Percentiles rank a stretch among this genome's conserved stretches.
These are phyloP conservation scores for Lucilia sericata DNA, from an alignment of 1,140 invertebrate genomes.

Conservation along the genomic window DNA sequence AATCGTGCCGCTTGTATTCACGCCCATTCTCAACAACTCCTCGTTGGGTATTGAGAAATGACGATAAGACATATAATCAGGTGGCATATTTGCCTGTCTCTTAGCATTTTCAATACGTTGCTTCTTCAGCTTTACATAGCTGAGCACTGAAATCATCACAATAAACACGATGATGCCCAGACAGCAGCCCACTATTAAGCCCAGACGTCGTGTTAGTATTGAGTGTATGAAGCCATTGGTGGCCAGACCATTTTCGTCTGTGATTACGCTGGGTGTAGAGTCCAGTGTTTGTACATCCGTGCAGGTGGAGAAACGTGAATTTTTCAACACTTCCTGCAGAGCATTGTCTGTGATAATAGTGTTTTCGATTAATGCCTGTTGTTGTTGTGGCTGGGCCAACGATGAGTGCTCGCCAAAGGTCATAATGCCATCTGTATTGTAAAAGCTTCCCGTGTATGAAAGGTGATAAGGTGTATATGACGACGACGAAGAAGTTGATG, in stretches of 20 bases:
- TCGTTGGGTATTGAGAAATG: constrained; percentile 74
- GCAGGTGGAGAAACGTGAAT: constrained; percentile 80
- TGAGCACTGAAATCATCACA: constrained; percentile 83
- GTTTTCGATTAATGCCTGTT: constrained; percentile 57
- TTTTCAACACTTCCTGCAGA: constrained; percentile 76
- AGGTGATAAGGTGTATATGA: constrained; percentile 43
- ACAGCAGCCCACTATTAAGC: constrained; percentile 85
- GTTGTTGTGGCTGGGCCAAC: constrained; percentile 50
- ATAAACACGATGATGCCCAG: constrained; percentile 88
- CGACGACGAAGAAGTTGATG: neutral
- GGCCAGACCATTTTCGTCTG: constrained; percentile 75
- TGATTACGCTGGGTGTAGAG: constrained; percentile 74
- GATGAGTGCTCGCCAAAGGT: constrained; percentile 37
- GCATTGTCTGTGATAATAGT: constrained; percentile 67
- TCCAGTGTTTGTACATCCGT: constrained; percentile 82
- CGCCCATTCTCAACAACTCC: constrained; percentile 58
- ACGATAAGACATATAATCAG: constrained; percentile 81
- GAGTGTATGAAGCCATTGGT: constrained; percentile 75
- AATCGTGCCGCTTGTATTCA: constrained; percentile 47
- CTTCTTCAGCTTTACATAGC: constrained; percentile 88
- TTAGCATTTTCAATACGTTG: constrained; percentile 78
- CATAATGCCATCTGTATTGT: constrained; percentile 18
- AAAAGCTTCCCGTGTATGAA: constrained; percentile 63
- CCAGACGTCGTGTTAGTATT: constrained; percentile 81
- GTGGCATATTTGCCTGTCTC: constrained; percentile 72